Evolutionary conservation across 1,140 invertebrate genomes (phyloP), one percentile per base, ranked within the genome.

Genomic region (Pseudomyrmex gracilis): DNA sequence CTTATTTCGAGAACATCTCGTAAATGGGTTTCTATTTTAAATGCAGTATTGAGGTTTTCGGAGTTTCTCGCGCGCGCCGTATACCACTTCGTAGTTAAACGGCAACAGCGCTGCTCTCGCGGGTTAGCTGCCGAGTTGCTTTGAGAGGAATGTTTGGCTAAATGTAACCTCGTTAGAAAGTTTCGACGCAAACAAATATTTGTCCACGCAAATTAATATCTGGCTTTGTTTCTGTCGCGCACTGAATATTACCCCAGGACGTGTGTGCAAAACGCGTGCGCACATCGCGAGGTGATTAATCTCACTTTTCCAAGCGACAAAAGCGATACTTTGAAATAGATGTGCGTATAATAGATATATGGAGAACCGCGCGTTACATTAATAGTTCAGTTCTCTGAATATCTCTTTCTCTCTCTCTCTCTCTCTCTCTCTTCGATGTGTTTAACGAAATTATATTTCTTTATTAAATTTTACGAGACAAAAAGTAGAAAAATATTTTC

Each of bases 131-230:
- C 34, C 34, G 34, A 5, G 15, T n/a, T 49, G 76, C 76, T 80
- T 71, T 80, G 66, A 80, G 53, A 78, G 66, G 22, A 71, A 80
- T 80, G n/a, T 71, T 80, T 58, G 66, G 66, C 8, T 55, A 20
- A 70, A 70, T 66, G 53, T 80, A 80, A 80, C 43, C n/a, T 80
- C 76, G 53, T 80, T 80, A 71, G 76, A 60, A 80, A 80, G 76
- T 80, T 80, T 71, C 45, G 53, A 78, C 66, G 47, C 60, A 24
- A 57, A 55, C 64, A 68, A 80, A 80, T 71, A 80, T 80, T 80
- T 71, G 67, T 53, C 15, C 20, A 55, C 53, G 66, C n/a, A 80
- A 71, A 80, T 80, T 80, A 80, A 80, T 80, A 80, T 60, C 66
- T 80, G 76, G 53, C 76, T 80, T 80, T 80, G 76, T 71, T 71